Base-by-base conservation (phyloP, 2,797 vertebrate species). In the Lagorchestes hirsutus region DNA sequence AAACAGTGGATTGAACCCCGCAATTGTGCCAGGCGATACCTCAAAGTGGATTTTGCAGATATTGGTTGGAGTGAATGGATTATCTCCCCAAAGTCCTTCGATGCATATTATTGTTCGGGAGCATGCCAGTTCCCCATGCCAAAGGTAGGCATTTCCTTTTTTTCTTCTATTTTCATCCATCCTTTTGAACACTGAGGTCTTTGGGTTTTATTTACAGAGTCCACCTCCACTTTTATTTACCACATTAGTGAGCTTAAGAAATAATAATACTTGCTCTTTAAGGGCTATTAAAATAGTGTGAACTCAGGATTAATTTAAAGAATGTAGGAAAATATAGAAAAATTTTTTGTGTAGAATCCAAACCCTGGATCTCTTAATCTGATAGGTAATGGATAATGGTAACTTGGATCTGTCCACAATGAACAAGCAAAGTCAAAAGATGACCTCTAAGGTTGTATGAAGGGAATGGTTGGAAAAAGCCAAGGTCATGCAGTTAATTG, bases 31-130 rank as follows among this genome's bases (percentile, higher is more conserved):
- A 99, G 99, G 18, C 98, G 99, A 4, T 99, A 99, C 94, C 99
- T 99, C 95, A 99, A 99, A 97, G 99, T 99, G 96, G 99, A 99
- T 98, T 99, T 99, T 91, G 99, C 99, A 0, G 99, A 99, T 98
- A 99, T 99, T 2, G 99, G 99, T 93, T 99, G 99, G 99, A 99
- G 99, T 0, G 99, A 99, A 96, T 99, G 99, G 99, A 99, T 99
- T 99, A 99, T 99, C 98, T 99, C 99, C 0, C 99, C 99, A 0
- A 99, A 99, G 97, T 99, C 99, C 4, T 99, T 99, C 0, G 99
- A 99, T 0, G 99, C 99, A 27, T 99, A 99, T 98, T 99, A 99
- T 96, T 99, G 99, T 97, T 99, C 99, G 0, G 99, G 99, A 94
- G 99, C 99, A 62, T 99, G 99, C 98, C 99, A 99, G 55, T 99